A percentile compares a stretch with the other conserved stretches of the same genome.
Evolutionary conservation across 2,113 vertebrate species (phyloP).

Genomic region (Probosciger aterrimus): DNA sequence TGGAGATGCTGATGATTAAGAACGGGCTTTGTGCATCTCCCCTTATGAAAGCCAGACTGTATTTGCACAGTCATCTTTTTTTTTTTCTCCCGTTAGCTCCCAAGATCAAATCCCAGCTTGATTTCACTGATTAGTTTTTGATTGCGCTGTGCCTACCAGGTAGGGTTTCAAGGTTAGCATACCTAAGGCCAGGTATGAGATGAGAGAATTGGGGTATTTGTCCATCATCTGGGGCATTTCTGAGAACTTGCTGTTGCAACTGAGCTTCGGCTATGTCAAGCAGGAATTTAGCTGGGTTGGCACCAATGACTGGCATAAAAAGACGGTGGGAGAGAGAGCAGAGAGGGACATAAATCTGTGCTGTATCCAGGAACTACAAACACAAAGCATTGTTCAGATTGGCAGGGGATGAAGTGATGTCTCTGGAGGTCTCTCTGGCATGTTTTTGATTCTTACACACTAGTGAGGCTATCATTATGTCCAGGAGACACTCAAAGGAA

Average conservation of each 20-base stretch:
- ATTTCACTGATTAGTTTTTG: conserved; percentile 55
- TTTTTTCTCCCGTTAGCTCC: background rate
- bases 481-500: background rate
- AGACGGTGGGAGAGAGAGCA: background rate
- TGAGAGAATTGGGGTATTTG: conserved; percentile 4
- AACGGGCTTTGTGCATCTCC: background rate
- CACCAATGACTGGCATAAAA: background rate
- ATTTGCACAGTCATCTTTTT: conserved; percentile 38
- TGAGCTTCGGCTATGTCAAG: background rate
- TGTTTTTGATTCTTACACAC: background rate
- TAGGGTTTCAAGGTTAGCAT: conserved; percentile 20
- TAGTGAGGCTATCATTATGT: background rate
- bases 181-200: too few relatives aligned
- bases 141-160: conserved; percentile 24
- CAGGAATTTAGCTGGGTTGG: background rate
- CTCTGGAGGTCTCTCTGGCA: background rate
- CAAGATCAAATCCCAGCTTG: conserved; percentile 37
- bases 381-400: background rate
- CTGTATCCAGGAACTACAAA: background rate
- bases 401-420: background rate
- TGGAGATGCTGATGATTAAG: conserved; percentile 21
- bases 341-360: background rate
- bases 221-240: conserved; percentile 5
- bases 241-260: background rate
- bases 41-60: background rate